Base-by-base conservation (phyloP, 2,797 vertebrate species). In the Rachycentron canadum region DNA sequence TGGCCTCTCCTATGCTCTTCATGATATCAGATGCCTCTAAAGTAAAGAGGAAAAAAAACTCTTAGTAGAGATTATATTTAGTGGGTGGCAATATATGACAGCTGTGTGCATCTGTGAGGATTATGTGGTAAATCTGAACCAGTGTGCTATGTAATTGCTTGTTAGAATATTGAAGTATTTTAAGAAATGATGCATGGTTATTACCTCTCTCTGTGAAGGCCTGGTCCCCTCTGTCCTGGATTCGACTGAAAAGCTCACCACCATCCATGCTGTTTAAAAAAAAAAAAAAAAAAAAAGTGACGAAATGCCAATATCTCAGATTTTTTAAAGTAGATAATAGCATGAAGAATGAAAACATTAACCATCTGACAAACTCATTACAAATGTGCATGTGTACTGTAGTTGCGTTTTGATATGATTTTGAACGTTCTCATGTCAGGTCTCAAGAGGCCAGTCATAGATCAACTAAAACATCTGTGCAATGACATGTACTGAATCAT, bases 151-250 rank as follows among this genome's bases (percentile, higher is more conserved):
- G 5, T 5, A 10, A n/a, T 45, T 25, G 12, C 36, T 19, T 19
- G 3, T 50, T 49, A 61, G 55, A 47, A 57, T 34, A 59, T 5
- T 40, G 21, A 0, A 12, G n/a, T 26, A 41, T 14, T 36, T 2
- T 32, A 12, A 73, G 12, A 72, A 74, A 57, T 26, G 21, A 8
- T 25, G 21, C 3, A 8, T 30, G 4, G 8, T 26, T 26, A 13
- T 77, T 96, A 98, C 98, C 98, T 96, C 97, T 95, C 78, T 99
- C 98, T 1, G 98, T 99, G 93, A 99, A 99, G 3, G 98, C 98
- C 85, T 99, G 98, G 93, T 99, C 98, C 87, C 98, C 98, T 89
- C 98, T 89, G 93, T 99, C 97, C 88, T 99, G 98, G 74, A 99
- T 99, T 17, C 97, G 94, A 93, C 97, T 99, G 73, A 99, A 99